phyloP scores from a whole-genome alignment of 1,140 invertebrate species.

The Scylla paramamosain region DNA sequence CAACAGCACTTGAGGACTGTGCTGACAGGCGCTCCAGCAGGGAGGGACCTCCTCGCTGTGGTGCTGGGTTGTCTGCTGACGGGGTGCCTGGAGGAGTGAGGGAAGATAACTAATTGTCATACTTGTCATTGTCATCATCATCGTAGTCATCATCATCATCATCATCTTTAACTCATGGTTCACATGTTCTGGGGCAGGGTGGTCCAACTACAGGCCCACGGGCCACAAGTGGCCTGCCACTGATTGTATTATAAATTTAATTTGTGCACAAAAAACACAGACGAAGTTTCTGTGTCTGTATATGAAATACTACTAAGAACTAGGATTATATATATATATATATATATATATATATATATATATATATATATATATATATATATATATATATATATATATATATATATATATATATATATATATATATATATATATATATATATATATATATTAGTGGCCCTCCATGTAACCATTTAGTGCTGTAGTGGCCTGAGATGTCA shows the following conservation, averaged over 20 bases:
- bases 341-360: constrained; percentile 29
- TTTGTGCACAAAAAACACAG: no score
- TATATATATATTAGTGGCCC: no score
- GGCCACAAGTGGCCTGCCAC: no score
- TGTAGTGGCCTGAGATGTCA: no score
- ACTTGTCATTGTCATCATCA: not conserved
- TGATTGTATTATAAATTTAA: no score
- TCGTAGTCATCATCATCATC: no score
- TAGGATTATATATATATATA: no score
- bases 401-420: constrained; percentile 44
- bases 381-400: constrained; percentile 52
- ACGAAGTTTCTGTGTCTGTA: no score
- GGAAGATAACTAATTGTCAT: not conserved
- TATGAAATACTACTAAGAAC: no score
- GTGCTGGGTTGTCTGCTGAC: constrained; percentile 83
- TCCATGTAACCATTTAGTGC: no score
- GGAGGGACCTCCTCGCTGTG: constrained; percentile 81
- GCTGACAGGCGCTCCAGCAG: constrained; percentile 83
- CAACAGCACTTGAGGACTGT: constrained; percentile 78
- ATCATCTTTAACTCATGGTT: not conserved
- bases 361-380: constrained; percentile 47
- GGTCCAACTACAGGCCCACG: no score
- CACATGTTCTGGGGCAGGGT: no score
- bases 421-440: constrained; percentile 52
- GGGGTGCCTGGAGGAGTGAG: constrained; percentile 81